Evolutionary conservation across 1,140 invertebrate genomes (phyloP).

Genomic region (Papilio dardanus): DNA sequence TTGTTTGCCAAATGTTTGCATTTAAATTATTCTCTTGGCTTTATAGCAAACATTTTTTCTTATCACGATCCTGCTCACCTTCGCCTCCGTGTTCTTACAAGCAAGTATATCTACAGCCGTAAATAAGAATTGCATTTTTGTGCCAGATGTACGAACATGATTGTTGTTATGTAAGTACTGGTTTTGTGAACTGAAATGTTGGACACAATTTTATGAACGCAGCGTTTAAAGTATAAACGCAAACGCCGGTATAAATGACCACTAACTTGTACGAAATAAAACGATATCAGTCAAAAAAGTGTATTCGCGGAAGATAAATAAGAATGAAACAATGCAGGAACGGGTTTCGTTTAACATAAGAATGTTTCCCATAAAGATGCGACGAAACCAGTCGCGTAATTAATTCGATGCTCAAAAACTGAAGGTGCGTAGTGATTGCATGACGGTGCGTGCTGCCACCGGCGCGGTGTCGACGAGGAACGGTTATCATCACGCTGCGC

Average conservation of each 20-base stretch:
- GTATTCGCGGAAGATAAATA: background rate
- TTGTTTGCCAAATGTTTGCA: constrained; percentile 3
- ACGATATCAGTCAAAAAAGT: background rate
- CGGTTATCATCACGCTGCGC: constrained; percentile 52
- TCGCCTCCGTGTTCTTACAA: background rate
- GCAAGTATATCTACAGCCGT: background rate
- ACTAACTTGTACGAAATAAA: background rate
- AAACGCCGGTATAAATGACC: background rate
- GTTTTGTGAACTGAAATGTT: background rate
- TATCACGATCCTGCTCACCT: background rate
- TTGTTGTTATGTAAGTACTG: background rate
- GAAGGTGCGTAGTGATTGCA: constrained; percentile 15
- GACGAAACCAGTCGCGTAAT: constrained; percentile 37
- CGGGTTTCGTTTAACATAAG: constrained; percentile 20
- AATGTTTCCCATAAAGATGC: constrained; percentile 22
- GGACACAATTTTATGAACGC: background rate
- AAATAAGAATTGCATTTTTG: background rate
- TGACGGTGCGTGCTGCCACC: constrained; percentile 64
- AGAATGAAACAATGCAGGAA: constrained; percentile 11
- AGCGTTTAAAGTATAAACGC: background rate
- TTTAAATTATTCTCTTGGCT: no score
- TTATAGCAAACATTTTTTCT: background rate
- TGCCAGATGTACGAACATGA: background rate
- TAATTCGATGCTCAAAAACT: background rate
- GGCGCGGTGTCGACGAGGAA: constrained; percentile 47